Percentiles rank a stretch among this genome's conserved stretches.
These are phyloP conservation scores for Andrena dorsata DNA, from an alignment of 2,888 invertebrate genomes.

Conservation along the genomic window DNA sequence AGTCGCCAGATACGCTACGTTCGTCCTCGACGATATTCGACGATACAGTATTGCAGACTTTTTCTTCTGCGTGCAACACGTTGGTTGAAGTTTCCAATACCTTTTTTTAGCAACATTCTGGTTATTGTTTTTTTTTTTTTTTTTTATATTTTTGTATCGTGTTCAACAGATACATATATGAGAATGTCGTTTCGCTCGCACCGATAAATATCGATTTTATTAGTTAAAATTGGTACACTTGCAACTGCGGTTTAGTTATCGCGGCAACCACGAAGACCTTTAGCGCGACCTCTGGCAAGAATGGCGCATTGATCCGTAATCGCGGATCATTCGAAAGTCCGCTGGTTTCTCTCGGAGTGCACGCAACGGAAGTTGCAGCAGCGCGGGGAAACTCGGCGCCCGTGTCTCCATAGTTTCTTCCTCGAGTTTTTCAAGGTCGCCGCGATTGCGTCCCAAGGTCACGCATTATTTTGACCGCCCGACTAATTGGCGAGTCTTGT, in stretches of 20 bases:
- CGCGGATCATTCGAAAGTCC: constrained; percentile 33
- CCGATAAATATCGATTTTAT: constrained; percentile 1
- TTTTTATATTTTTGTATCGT: too few relatives aligned
- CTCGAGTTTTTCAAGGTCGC: constrained; percentile 15
- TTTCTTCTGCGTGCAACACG: neutral
- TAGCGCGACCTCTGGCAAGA: constrained; percentile 47
- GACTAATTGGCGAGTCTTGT: neutral
- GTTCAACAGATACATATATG: too few relatives aligned
- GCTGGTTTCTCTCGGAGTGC: constrained; percentile 21
- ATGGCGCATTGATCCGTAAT: constrained; percentile 43
- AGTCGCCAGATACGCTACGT: neutral
- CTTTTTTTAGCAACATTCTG: too few relatives aligned
- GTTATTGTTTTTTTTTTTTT: neutral
- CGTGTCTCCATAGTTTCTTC: constrained; percentile 24
- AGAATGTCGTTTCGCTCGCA: neutral
- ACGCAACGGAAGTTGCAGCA: constrained; percentile 16
- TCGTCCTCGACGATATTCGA: neutral
- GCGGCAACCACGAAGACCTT: constrained; percentile 48
- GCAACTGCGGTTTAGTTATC: constrained; percentile 12
- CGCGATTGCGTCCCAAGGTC: constrained; percentile 23
- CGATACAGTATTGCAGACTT: too few relatives aligned
- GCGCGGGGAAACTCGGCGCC: constrained; percentile 19
- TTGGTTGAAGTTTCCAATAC: too few relatives aligned
- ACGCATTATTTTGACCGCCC: neutral
- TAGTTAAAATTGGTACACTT: neutral